Evolutionary conservation across 2,113 vertebrate genomes (phyloP), one percentile per base, ranked within the genome.

Genomic region (Xiphophorus hellerii): DNA sequence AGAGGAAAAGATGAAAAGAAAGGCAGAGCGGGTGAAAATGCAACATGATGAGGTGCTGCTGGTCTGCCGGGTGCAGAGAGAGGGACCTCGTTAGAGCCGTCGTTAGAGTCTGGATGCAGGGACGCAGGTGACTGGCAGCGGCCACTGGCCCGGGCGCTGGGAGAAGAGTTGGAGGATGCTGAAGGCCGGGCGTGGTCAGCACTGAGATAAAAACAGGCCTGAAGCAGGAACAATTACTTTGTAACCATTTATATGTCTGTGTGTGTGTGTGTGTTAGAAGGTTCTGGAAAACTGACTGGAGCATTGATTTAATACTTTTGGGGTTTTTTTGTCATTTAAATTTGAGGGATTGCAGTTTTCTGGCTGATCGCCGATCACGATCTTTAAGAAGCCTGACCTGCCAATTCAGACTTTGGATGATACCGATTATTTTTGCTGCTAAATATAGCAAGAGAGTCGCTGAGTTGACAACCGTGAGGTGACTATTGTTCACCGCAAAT

Each of bases 81-180:
- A 85, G 73, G 15, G 42, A 67, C 2, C 28, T 54, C 81, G 85
- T 85, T 86, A 84, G 84, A 87, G 62, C 69, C 71, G 76, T 76
- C 31, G 66, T 76, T 51, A 76, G 74, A 3, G 48, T 75, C 61
- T 78, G 65, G 85, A 74, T 68, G 66, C 88, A 85, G 62, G 83
- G 89, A 89, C 78, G 30, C 77, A 89, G 84, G 79, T 44, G 74
- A 73, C 66, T 61, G 71, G 72, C 87, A 87, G 91, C 87, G 76
- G 73, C 87, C 82, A 79, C 69, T 87, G 90, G 88, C 88, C 78
- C 84, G 28, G 71, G 74, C 83, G 85, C 74, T 44, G 82, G 76
- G 92, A 76, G 71, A 71, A 68, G 76, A 69, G 66, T 25, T 65
- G 54, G 37, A 51, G 60, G 72, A 73, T 75, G 76, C n/a, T 68